Conservation (phyloP, 2,797 vertebrate species). For the Columba guinea region DNA sequence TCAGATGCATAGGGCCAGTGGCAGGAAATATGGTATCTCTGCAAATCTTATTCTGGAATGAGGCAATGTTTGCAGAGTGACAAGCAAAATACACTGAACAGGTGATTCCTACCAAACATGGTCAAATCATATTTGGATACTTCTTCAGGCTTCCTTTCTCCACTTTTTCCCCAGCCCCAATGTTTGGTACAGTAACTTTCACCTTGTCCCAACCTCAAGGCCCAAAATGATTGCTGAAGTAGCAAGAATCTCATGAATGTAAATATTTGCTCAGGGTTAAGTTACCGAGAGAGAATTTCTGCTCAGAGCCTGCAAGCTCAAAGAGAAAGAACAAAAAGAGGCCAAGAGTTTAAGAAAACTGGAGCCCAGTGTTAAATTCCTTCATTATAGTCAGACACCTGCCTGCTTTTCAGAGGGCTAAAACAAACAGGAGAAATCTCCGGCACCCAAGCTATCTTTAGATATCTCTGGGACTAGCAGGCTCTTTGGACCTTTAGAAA, state of each 20-base stretch:
- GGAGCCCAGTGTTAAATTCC: constrained; percentile 13
- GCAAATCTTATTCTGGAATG: not conserved
- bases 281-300: constrained; percentile 41
- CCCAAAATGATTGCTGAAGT: constrained; percentile 28
- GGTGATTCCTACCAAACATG: not conserved
- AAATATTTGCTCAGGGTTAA: constrained; percentile 53
- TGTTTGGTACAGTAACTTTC: not conserved
- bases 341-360: constrained; percentile 58
- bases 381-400: constrained; percentile 16
- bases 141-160: not conserved
- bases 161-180: not conserved
- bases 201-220: not conserved
- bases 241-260: constrained; percentile 61
- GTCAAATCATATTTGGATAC: not conserved
- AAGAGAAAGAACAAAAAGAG: constrained; percentile 35
- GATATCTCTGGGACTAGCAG: not conserved
- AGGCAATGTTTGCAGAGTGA: not conserved
- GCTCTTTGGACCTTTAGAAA: not conserved
- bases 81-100: not conserved
- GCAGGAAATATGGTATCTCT: not conserved
- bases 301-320: not conserved
- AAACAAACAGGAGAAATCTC: not conserved
- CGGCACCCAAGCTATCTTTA: not conserved
- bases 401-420: not conserved
- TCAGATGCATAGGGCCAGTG: not conserved